phyloP scores from a whole-genome alignment of 2,797 vertebrate genomes.

The Smutsia temminckii region DNA sequence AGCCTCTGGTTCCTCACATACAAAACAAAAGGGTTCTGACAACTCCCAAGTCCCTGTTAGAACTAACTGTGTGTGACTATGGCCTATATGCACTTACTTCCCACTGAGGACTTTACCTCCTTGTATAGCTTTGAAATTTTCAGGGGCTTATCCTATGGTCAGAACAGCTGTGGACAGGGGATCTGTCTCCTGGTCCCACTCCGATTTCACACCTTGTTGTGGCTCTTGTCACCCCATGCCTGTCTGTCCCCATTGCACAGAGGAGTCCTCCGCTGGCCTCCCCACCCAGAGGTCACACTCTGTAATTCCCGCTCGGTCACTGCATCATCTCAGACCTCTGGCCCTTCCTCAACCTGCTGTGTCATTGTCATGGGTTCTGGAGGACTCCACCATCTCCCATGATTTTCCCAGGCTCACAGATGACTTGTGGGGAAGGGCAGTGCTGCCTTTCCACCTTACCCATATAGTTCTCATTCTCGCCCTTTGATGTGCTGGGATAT shows the following conservation, averaged over 20 bases:
- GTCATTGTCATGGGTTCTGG: no score
- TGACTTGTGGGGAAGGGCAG: rapidly evolving
- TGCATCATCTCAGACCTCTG: rapidly evolving
- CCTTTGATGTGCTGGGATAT: not conserved
- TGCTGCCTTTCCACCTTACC: rapidly evolving
- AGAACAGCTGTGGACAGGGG: not conserved
- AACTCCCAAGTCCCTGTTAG: not conserved
- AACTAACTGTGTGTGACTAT: no score
- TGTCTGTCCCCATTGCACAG: not conserved
- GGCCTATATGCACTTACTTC: rapidly evolving
- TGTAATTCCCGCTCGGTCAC: rapidly evolving
- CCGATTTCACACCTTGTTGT: not conserved
- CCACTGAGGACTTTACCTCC: not conserved
- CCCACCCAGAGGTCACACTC: not conserved
- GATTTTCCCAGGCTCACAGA: not conserved
- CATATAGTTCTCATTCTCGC: rapidly evolving
- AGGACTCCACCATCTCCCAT: not conserved
- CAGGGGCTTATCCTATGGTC: not conserved
- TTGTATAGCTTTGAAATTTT: not conserved
- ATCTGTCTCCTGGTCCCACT: not conserved
- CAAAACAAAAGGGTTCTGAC: not conserved
- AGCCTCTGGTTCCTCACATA: not conserved
- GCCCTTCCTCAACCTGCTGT: not conserved
- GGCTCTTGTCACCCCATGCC: rapidly evolving
- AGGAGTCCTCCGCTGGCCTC: not conserved